Evolutionary conservation across 2,888 invertebrate genomes (phyloP), one percentile per base, ranked within the genome.

Genomic region (Nemotelus pantherinus): DNA sequence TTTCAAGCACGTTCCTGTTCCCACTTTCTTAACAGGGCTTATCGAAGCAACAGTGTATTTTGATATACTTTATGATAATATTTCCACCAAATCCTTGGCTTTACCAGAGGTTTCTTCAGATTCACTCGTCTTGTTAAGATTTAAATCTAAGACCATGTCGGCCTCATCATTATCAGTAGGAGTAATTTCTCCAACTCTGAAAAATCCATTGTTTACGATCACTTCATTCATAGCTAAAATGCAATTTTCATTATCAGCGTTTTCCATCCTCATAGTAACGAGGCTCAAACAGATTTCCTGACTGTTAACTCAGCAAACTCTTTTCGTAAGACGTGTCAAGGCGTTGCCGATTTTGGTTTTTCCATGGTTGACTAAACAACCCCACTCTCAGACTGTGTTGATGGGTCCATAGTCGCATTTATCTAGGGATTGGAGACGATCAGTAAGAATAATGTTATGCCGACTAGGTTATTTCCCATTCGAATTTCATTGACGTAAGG

Each of bases 321-420:
- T 39, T 63, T 63, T 63, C 39, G 63, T 43, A 63, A 63, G 39
- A 63, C 41, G 43, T 39, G 43, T 43, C 41, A 3, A 3, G 63
- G 9, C 67, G 10, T 7, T 44, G 47, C 77, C 75, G 47, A 75
- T 9, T 48, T 72, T 77, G 50, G 70, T 71, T 77, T 77, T 72
- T 45, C 64, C 65, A 53, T 77, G 71, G 50, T 64, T 72, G 67
- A 72, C 64, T 53, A 68, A n/a, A 39, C 25, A n/a, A 39, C 25
- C 50, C 68, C 67, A 68, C 63, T 74, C 74, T 58, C 67, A 77
- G 2, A 65, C 77, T 25, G 50, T 58, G 47, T 75, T 65, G 9
- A 77, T 74, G 64, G 74, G 57, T 64, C 77, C 67, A 44, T 65
- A 77, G 57, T 74, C 74, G 0, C 55, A 45, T 44, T 74, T 77